Evolutionary conservation across 2,797 vertebrate species (phyloP), one percentile per base, ranked within the genome.

Genomic region (Lates japonicus): DNA sequence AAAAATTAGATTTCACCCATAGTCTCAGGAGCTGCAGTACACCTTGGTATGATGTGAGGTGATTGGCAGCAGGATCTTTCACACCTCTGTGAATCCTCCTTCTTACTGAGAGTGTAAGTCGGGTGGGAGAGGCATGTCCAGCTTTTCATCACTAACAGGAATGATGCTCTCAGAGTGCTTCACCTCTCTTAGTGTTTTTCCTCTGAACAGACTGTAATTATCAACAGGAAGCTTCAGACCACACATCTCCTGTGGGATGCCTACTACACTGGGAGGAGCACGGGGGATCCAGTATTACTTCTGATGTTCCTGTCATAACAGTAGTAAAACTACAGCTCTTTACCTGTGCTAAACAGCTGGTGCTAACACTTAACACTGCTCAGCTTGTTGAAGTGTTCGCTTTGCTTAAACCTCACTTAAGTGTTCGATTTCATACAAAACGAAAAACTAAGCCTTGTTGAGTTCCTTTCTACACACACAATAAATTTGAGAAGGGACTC

Each of bases 151-250:
- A 29, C 49, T n/a, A 51, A 60, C 63, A 52, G 64, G 60, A 80
- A 59, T 52, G 55, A 71, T 76, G 52, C 35, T 76, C 51, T 51
- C 12, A 51, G 58, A 77, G 63, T 3, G 20, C 49, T 44, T 68
- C 73, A 87, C 81, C 80, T 72, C 70, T 77, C 62, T 81, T 75
- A 31, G 66, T 66, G 62, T 79, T 68, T 79, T 80, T 52, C 65
- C 61, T 17, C 31, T 84, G 61, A 82, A 79, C 83, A 78, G 65
- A 77, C 86, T 91, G 84, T 91, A 92, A 93, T 93, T 90, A 93
- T 85, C 81, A 88, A 87, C 86, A 91, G 87, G 91, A 93, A 92
- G 84, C 87, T 82, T 82, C 79, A 82, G 90, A 90, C 81, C 71
- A 79, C 81, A 84, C 77, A 77, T 84, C 80, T 90, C 82, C 83